Evolutionary conservation across 2,113 vertebrate species (phyloP), one percentile per base, ranked within the genome.

Genomic region (Macquaria australasica): DNA sequence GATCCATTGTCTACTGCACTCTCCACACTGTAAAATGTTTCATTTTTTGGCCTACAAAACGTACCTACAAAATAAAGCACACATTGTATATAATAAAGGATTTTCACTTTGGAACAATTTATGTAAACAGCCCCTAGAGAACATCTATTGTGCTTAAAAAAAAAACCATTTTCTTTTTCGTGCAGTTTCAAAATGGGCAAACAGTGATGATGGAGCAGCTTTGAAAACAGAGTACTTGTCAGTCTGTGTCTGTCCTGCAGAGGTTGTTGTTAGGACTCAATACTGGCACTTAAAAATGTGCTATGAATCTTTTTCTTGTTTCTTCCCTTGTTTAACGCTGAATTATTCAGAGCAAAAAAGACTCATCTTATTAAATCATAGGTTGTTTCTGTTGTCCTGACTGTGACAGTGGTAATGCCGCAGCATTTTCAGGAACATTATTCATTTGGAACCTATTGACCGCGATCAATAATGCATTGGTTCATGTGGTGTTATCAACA

Each of bases 401-500:
- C 43, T 34, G 77, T 8, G 53, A 80, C 63, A 20, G 31, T 37
- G 63, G 50, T 39, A 63, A 14, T 5, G 74, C 69, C 25, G 34
- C 55, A 3, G 75, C 45, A 82, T 90, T 91, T 86, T 80, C 51
- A 59, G 80, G 88, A 92, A 84, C 83, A 86, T 90, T 92, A 88
- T 86, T 92, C 64, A 94, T 89, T 88, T 90, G 84, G 64, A 86
- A 85, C 48, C 80, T 62, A 68, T 84, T 87, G 91, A 88, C 83
- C 48, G 62, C 62, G 66, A 94, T 94, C 87, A 83, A 93, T 94
- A 90, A 92, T 86, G 59, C 78, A 88, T 86, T 5, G 51, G 68
- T 59, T 82, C 74, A 53, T 64, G 88, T 43, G 82, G 71, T n/a
- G 25, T 51, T 67, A 85, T 70, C 82, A 81, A 71, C 62, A 77